Percentiles rank a stretch among this genome's conserved stretches.
Conservation (phyloP, 2,113 vertebrate species). For the Thymallus thymallus region DNA sequence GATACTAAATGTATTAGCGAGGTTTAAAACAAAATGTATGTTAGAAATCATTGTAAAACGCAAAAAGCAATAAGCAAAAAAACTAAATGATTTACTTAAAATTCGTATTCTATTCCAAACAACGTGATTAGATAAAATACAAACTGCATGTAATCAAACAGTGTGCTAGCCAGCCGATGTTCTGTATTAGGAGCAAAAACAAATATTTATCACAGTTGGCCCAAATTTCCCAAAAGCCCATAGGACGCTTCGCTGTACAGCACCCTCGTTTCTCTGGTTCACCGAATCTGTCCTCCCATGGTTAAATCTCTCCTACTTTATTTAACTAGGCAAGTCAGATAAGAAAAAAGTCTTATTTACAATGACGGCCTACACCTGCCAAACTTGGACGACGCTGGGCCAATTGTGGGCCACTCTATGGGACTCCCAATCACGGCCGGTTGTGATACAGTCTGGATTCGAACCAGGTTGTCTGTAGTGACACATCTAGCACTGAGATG, state of each 20-base stretch:
- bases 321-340: too few relatives aligned
- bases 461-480: too few relatives aligned
- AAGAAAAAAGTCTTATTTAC: too few relatives aligned
- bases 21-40: too few relatives aligned
- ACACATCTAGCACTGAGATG: too few relatives aligned
- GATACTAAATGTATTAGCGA: not conserved
- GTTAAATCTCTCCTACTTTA: not conserved
- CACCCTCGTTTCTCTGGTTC: not conserved
- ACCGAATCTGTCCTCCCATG: not conserved
- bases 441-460: too few relatives aligned
- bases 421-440: too few relatives aligned
- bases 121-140: not conserved
- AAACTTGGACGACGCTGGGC: too few relatives aligned
- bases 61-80: not conserved
- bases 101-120: not conserved
- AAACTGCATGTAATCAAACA: not conserved
- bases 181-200: slow-evolving; percentile 3
- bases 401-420: too few relatives aligned
- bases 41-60: too few relatives aligned
- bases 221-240: not conserved
- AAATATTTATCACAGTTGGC: not conserved
- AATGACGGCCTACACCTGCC: too few relatives aligned
- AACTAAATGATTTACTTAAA: not conserved
- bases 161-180: not conserved
- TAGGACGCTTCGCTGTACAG: not conserved